These are phyloP conservation scores for Microcebus murinus DNA, from an alignment of 2,113 vertebrate genomes.

Conservation along the genomic window DNA sequence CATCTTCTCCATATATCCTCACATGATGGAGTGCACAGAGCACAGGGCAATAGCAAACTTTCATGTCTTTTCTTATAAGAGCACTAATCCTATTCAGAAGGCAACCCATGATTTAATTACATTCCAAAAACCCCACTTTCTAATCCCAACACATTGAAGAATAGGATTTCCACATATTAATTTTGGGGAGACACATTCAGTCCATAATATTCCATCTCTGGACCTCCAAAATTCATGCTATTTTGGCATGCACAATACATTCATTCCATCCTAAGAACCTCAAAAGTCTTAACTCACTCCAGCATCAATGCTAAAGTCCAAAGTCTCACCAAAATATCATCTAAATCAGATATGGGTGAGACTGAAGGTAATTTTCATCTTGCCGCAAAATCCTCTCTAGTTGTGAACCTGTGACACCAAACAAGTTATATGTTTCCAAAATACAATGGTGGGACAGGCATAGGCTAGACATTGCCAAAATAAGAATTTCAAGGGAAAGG, in stretches of 20 bases:
- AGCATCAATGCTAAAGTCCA: neutral
- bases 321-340: neutral
- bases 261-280: neutral
- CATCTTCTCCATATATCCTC: neutral
- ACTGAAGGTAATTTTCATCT: neutral
- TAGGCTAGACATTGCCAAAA: neutral
- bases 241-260: neutral
- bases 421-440: neutral
- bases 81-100: neutral
- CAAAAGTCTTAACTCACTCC: neutral
- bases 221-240: neutral
- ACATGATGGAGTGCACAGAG: neutral
- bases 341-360: neutral
- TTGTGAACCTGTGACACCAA: neutral
- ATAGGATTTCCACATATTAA: neutral
- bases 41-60: neutral
- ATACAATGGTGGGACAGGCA: neutral
- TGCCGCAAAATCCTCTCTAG: neutral
- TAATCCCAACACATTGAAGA: neutral
- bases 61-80: neutral
- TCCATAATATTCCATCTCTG: neutral
- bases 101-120: neutral
- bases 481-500: neutral
- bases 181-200: neutral
- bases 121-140: neutral